phyloP scores from a whole-genome alignment of 2,113 vertebrate genomes.

The Tautogolabrus adspersus region DNA sequence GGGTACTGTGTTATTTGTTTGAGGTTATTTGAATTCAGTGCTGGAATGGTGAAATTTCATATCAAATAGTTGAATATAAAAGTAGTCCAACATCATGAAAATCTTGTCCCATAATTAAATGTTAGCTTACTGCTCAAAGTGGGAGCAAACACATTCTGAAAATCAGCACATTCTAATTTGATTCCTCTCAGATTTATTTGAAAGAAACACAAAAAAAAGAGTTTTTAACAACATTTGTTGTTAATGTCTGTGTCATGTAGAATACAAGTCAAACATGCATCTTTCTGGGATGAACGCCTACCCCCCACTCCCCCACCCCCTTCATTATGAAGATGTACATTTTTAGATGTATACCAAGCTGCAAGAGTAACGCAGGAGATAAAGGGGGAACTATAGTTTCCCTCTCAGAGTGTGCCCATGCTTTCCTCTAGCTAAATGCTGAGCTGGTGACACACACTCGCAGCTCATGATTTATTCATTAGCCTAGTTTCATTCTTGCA shows the following conservation, averaged over 20 bases:
- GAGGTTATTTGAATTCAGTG: not conserved
- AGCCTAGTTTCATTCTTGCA: constrained; percentile 72
- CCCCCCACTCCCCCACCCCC: not conserved
- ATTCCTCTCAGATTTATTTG: not conserved
- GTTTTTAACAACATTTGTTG: not conserved
- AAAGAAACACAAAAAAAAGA: not conserved
- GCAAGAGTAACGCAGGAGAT: constrained; percentile 51
- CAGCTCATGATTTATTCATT: constrained; percentile 75
- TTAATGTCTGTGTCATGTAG: constrained; percentile 3
- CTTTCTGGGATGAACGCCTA: constrained; percentile 2
- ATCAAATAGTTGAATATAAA: not conserved
- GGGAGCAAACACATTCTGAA: not conserved
- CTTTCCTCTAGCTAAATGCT: constrained; percentile 77
- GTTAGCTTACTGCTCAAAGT: not conserved
- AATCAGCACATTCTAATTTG: not conserved
- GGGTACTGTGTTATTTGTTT: not conserved
- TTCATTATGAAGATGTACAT: constrained; percentile 51
- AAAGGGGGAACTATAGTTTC: constrained; percentile 67
- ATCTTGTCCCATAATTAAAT: not conserved
- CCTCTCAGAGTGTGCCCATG: constrained; percentile 55
- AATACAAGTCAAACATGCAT: constrained; percentile 28
- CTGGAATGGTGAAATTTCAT: not conserved
- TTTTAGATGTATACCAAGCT: constrained; percentile 54
- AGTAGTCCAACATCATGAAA: not conserved
- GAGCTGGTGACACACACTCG: constrained; percentile 71